phyloP scores from a whole-genome alignment of 2,797 vertebrate genomes.

The Anniella stebbinsi region DNA sequence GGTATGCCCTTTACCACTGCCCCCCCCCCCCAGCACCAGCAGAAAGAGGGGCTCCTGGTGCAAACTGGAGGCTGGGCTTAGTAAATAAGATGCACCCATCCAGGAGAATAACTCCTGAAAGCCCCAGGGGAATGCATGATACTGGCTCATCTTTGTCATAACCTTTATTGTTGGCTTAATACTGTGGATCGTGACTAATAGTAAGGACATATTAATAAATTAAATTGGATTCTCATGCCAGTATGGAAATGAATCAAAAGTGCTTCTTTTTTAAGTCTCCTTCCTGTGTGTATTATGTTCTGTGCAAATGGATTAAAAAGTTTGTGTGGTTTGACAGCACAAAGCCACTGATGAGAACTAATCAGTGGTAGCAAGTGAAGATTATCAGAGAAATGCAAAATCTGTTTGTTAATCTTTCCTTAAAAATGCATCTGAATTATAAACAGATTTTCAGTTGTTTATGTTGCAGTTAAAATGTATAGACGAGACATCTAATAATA shows the following conservation, averaged over 20 bases:
- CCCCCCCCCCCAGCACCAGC: too few relatives aligned
- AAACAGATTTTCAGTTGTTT: not conserved
- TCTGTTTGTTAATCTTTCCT: not conserved
- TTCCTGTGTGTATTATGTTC: too few relatives aligned
- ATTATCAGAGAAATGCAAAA: not conserved
- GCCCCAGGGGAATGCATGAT: too few relatives aligned
- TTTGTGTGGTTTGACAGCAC: not conserved
- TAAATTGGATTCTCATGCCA: not conserved
- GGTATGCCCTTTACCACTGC: too few relatives aligned
- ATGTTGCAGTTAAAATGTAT: slow-evolving; percentile 15
- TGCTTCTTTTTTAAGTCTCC: too few relatives aligned
- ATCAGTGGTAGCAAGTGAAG: not conserved
- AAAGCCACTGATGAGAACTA: not conserved
- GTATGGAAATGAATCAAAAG: not conserved
- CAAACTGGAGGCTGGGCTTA: too few relatives aligned
- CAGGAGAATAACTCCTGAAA: not conserved
- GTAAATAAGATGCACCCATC: not conserved
- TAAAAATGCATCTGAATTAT: not conserved
- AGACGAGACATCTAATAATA: not conserved
- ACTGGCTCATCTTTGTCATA: not conserved
- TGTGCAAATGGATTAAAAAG: not conserved
- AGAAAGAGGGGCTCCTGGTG: too few relatives aligned
- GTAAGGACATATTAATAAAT: not conserved
- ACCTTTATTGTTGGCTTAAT: too few relatives aligned
- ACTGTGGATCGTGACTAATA: too few relatives aligned